Base-by-base conservation (phyloP, 1,140 invertebrate species). In the Diorhabda sublineata region DNA sequence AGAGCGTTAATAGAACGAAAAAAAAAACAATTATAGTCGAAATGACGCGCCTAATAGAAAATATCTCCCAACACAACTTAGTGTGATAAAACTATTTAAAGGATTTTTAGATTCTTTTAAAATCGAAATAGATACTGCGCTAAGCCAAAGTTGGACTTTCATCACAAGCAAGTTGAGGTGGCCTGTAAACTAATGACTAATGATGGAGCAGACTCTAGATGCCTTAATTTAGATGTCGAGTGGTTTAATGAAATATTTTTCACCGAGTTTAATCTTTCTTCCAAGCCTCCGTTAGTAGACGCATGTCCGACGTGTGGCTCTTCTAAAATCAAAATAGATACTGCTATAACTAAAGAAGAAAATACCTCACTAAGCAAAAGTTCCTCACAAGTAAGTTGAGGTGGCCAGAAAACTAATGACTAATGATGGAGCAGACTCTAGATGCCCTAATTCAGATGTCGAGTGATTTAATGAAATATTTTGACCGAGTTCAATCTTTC, bases 231-330 rank as follows among this genome's bases (percentile, higher is more conserved):
- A 26, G 26, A 26, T 26, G 26, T 26, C 26, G 26, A 26, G 26
- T 52, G 45, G 45, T 52, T 52, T 52, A 52, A 52, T 52, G 8
- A 52, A 52, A 52, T 52, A 52, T 52, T 52, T 52, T 52, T 52
- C 2, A 52, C 45, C 45, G 45, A 9, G 45, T 52, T 52, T 52
- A 52, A 9, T 52, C 45, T 52, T 52, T 52, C 45, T 6, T 2
- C 8, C 8, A 52, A 9, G 8, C 45, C 45, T 6, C 45, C 45
- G 8, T 52, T 5, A 52, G 45, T 52, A 6, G 45, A 2, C 8
- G 8, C 45, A 6, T 52, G 45, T 9, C 8, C 45, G 45, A 52
- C 5, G 45, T 52, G 45, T 5, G 5, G 8, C 45, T 52, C 45
- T 52, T 52, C 8, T 52, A 52, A 52, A 52, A 52, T 52, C 45